Percentiles rank a stretch among this genome's conserved stretches.
Conservation (phyloP, 64 coral and sea anemone genomes). For the Stichodactyla mertensii region DNA sequence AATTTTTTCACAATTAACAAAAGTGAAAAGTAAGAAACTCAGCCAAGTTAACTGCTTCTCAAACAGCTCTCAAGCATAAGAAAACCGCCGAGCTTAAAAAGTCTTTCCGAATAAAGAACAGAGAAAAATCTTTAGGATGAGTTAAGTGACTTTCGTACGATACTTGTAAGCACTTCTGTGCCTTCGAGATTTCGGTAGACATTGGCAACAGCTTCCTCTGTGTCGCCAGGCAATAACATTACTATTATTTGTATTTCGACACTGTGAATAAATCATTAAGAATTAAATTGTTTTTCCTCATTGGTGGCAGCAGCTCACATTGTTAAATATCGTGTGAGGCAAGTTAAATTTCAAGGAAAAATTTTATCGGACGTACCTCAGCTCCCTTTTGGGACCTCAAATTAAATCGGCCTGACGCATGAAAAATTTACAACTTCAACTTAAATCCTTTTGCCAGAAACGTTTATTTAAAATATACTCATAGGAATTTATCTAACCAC, state of each 20-base stretch:
- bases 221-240: background rate
- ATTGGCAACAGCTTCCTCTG: background rate
- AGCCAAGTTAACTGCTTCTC: background rate
- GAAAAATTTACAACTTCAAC: too few species aligned
- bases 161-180: background rate
- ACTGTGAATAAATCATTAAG: background rate
- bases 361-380: too few species aligned
- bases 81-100: background rate
- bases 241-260: background rate
- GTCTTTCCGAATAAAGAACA: background rate
- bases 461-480: too few species aligned
- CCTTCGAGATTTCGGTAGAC: background rate
- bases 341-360: too few species aligned
- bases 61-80: too few species aligned
- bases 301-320: too few species aligned
- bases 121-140: background rate
- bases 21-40: background rate
- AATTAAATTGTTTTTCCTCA: too few species aligned
- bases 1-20: background rate
- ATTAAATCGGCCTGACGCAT: too few species aligned
- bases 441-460: too few species aligned
- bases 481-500: too few species aligned
- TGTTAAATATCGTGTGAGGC: too few species aligned
- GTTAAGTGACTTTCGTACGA: background rate
- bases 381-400: too few species aligned